phyloP scores from a whole-genome alignment of 2,797 vertebrate species.

The Neostethus bicornis region DNA sequence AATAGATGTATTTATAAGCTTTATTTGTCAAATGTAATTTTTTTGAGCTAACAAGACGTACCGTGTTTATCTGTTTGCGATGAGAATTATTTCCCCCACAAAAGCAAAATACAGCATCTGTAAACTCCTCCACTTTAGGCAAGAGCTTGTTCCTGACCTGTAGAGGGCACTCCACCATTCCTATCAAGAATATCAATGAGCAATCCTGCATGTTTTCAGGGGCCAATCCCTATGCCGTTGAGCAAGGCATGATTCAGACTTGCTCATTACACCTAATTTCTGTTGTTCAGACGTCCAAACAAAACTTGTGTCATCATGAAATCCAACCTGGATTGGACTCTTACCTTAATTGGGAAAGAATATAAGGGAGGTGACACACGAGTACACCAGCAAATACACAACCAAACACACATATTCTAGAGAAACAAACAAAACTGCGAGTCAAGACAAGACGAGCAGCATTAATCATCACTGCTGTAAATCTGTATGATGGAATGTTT shows the following conservation, averaged over 20 bases:
- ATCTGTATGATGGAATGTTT: conserved; percentile 17
- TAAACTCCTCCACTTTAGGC: too few relatives aligned
- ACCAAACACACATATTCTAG: conserved; percentile 31
- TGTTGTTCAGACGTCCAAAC: conserved; percentile 13
- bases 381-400: conserved; percentile 22
- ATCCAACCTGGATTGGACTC: conserved; percentile 23
- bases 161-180: too few relatives aligned
- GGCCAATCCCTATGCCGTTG: conserved; percentile 22
- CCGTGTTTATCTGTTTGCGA: too few relatives aligned
- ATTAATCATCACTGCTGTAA: conserved; percentile 46
- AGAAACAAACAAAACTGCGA: conserved; percentile 36
- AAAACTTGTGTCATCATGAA: conserved; percentile 16
- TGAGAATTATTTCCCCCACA: too few relatives aligned
- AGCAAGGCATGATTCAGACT: conserved; percentile 9
- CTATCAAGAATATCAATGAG: conserved; percentile 34
- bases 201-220: conserved; percentile 17
- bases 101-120: too few relatives aligned
- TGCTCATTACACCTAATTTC: conserved; percentile 23
- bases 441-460: conserved; percentile 33
- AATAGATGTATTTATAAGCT: too few relatives aligned
- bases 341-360: conserved; percentile 9
- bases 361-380: conserved; percentile 16
- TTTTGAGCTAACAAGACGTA: too few relatives aligned
- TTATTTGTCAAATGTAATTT: too few relatives aligned
- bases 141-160: too few relatives aligned